A percentile compares a stretch with the other conserved stretches of the same genome.
These are phyloP conservation scores for Caenorhabditis imperialis DNA, from an alignment of 2,888 invertebrate species.

Conservation along the genomic window DNA sequence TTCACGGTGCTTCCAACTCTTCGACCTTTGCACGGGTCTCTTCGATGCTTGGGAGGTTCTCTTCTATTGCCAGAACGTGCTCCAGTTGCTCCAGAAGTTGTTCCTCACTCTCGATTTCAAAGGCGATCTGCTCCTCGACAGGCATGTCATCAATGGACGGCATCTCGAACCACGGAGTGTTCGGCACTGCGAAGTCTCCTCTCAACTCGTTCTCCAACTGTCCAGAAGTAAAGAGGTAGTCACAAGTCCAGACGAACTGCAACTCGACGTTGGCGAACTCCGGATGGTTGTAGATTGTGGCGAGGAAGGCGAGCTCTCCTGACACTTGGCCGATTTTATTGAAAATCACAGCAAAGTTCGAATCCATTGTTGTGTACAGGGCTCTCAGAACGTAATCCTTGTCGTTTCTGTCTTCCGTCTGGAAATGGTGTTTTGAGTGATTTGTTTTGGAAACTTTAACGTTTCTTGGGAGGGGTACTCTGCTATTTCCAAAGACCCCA, in stretches of 20 bases:
- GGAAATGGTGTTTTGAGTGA: slow-evolving; percentile 1
- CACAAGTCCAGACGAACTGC: slow-evolving; percentile 37
- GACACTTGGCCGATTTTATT: slow-evolving; percentile 38
- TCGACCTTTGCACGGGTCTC: neutral
- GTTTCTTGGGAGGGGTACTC: too few relatives aligned
- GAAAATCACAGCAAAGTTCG: slow-evolving; percentile 16
- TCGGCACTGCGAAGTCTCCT: slow-evolving; percentile 33
- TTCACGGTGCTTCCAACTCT: too few relatives aligned
- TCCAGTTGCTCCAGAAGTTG: slow-evolving; percentile 30
- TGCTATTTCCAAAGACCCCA: neutral
- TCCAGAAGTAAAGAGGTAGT: slow-evolving; percentile 27
- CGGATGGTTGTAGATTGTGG: slow-evolving; percentile 8
- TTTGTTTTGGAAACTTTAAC: too few relatives aligned
- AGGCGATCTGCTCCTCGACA: slow-evolving; percentile 11
- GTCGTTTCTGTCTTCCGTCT: slow-evolving; percentile 23
- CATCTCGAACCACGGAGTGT: slow-evolving; percentile 24
- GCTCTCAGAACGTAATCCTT: slow-evolving; percentile 22
- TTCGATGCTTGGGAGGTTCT: neutral
- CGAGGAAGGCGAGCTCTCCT: slow-evolving; percentile 32
- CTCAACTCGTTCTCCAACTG: slow-evolving; percentile 22
- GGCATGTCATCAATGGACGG: slow-evolving; percentile 17
- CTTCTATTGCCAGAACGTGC: slow-evolving; percentile 17
- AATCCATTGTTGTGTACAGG: slow-evolving; percentile 24
- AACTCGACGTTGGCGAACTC: slow-evolving; percentile 24
- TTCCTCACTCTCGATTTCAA: slow-evolving; percentile 18